Evolutionary conservation across 2,888 invertebrate species (phyloP), one percentile per base, ranked within the genome.

Genomic region (Netelia melanura): DNA sequence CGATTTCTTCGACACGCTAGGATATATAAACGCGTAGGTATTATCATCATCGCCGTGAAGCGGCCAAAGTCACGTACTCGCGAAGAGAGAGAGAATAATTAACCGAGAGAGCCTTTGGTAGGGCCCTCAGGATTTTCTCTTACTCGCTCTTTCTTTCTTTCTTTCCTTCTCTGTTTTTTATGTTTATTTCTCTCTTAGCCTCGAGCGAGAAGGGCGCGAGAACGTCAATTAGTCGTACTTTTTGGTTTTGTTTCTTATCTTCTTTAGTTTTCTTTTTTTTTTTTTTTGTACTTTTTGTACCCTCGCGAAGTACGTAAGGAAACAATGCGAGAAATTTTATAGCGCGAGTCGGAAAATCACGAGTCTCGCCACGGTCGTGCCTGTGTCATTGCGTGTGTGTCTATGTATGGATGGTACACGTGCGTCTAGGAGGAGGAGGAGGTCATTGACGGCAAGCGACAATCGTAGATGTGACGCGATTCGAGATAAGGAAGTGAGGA

Each of bases 1-100:
- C 85, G 82, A 82, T 85, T 82, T 83, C 85, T 85, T 85, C 85
- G 85, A 85, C 85, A 85, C 85, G 85, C 79, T 80, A 82, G 79
- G 65, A 78, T 72, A 77, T 78, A 79, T 82, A 80, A 82, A 67
- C 85, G 78, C 85, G 76, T 83, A 82, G 65, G 68, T 71, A 81
- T 85, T 82, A 85, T 82, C 82, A 79, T 82, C 85, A 82, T 82
- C 79, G 78, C 76, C 85, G 85, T 82, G 82, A 82, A 85, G 82
- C 65, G 72, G 80, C 72, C 79, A 76, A 71, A 85, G 85, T 85
- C 85, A 85, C 85, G 85, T 85, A 85, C 85, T 76, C 79, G 65
- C 48, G 14, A 43, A 77, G 72, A 54, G 77, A 70, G 81, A 71
- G 61, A 79, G 79, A 85, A 82, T 82, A 85, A 85, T 83, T 83